Base-by-base conservation (phyloP, 64 coral and sea anemone genomes). In the Dendronephthya gigantea region DNA sequence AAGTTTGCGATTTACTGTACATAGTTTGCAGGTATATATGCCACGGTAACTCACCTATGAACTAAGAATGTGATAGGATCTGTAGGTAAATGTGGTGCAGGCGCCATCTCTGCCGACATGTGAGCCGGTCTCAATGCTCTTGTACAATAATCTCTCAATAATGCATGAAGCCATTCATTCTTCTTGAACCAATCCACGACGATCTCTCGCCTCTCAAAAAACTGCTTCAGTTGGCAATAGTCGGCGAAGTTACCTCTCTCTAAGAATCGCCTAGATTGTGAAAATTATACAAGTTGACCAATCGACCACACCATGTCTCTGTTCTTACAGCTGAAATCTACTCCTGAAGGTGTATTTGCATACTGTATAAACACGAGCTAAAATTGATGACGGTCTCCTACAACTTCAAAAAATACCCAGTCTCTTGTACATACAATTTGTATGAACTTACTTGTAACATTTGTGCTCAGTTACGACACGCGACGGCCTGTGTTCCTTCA, bases 151-250 rank as follows among this genome's bases (percentile, higher is more conserved):
- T 98, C 95, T 85, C 95, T 89, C 14, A 98, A 69, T 13, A 98
- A 48, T 23, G 95, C 88, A 39, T 98, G 95, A 62, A 98, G 33
- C 95, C 95, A 98, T 35, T 92, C 87, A 58, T 93, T 93, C 49
- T 98, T 92, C 79, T 98, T 98, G 50, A 98, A 98, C 95, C 95
- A 98, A 34, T 92, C 92, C 2, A 98, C 95, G 7, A 98, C 95
- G 12, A 98, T 91, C 72, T 98, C 95, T 82, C 93, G 93, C 47
- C 95, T 90, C 82, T 98, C 95, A 45, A 98, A 98, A 68, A 89
- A 98, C 51, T 93, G 86, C 68, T 93, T 98, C 13, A 98, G 88
- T 28, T 90, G 89, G 2, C 89, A 83, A 37, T 93, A 98, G 49
- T 93, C 90, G 17, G 93, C 95, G 1, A 98, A 84, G 48, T 92